phyloP scores from a whole-genome alignment of 2,797 vertebrate species.

The Chloroceryle amazona region DNA sequence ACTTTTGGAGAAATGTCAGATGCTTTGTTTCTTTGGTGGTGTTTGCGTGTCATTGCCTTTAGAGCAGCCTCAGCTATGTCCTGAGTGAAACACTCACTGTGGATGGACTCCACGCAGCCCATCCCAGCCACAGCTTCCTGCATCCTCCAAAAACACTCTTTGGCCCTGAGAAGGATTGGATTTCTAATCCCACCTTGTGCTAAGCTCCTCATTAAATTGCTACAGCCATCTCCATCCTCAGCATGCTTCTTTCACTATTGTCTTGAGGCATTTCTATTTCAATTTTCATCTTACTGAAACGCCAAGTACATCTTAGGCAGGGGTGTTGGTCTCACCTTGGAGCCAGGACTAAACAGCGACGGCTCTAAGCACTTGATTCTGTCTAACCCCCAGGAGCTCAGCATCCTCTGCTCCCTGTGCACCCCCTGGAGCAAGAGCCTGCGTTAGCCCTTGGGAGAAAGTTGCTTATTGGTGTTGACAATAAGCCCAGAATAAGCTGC shows the following conservation, averaged over 20 bases:
- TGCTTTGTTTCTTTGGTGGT: neutral
- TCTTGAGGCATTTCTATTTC: neutral
- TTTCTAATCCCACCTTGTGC: neutral
- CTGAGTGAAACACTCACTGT: neutral
- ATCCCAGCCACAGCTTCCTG: neutral
- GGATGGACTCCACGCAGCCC: neutral
- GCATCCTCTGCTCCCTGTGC: neutral
- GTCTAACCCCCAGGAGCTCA: neutral
- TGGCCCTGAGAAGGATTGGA: neutral
- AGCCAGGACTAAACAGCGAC: neutral
- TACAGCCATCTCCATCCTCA: neutral
- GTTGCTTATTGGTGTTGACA: neutral
- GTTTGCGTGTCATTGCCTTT: neutral
- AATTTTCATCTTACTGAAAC: neutral
- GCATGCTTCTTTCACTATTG: rapidly evolving
- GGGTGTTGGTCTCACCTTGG: neutral
- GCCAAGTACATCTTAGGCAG: neutral
- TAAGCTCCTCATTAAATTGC: neutral
- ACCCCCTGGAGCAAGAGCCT: rapidly evolving
- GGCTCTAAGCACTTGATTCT: neutral
- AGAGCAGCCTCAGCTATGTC: neutral
- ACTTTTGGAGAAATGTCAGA: neutral
- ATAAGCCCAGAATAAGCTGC: neutral
- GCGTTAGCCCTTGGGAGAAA: neutral
- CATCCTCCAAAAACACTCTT: neutral